Evolutionary conservation across 2,888 invertebrate species (phyloP).

Genomic region (Aspidiotus rigidus): DNA sequence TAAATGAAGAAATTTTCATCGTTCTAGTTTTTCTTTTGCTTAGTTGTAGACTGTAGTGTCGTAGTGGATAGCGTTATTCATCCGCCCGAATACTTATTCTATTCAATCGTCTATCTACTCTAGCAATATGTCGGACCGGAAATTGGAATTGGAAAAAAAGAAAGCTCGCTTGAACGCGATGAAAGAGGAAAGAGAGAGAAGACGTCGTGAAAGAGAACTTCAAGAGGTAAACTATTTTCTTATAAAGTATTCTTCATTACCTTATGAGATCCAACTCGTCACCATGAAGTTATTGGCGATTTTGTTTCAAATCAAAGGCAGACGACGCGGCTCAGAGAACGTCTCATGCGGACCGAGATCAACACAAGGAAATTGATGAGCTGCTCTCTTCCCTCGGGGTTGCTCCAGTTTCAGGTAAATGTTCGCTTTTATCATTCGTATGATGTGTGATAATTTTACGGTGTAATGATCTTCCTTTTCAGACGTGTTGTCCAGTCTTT

Average conservation of each 20-base stretch:
- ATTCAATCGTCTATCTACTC: not conserved
- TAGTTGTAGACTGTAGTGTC: too few relatives aligned
- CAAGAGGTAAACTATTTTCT: conserved; percentile 61
- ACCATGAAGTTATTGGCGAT: not conserved
- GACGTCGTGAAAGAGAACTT: conserved; percentile 73
- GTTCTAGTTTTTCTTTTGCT: too few relatives aligned
- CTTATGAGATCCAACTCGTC: not conserved
- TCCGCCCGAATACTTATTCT: too few relatives aligned
- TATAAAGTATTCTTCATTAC: not conserved
- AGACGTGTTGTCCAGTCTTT: conserved; percentile 72
- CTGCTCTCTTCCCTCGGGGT: conserved; percentile 78
- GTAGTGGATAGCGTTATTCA: too few relatives aligned
- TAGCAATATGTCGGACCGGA: conserved; percentile 66
- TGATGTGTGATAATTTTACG: not conserved
- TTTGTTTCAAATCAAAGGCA: conserved; percentile 41
- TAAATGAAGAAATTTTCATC: too few relatives aligned
- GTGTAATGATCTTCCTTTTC: conserved; percentile 35
- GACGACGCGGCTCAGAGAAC: conserved; percentile 46
- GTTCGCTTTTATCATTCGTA: not conserved
- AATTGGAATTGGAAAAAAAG: conserved; percentile 85
- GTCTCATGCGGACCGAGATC: conserved; percentile 46
- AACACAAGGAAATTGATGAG: conserved; percentile 66
- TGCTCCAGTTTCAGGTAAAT: conserved; percentile 63
- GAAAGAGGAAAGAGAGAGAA: conserved; percentile 78
- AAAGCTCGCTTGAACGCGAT: conserved; percentile 83